Percentiles rank a stretch among this genome's conserved stretches.
These are phyloP conservation scores for Varanus salvator DNA, from an alignment of 2,113 vertebrate species.

Conservation along the genomic window DNA sequence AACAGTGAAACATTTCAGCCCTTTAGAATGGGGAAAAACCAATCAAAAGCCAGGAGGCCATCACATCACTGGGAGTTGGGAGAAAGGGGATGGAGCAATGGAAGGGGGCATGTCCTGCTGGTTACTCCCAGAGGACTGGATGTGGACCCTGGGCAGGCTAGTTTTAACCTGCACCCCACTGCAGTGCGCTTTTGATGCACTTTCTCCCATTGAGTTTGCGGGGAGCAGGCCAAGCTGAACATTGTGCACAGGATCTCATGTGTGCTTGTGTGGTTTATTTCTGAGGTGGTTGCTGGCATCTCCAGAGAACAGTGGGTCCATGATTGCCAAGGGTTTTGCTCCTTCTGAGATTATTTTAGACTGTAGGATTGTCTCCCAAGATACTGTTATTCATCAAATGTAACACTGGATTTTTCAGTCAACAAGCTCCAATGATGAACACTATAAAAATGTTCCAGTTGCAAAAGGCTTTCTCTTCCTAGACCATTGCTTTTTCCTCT, in stretches of 20 bases:
- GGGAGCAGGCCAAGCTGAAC: background rate
- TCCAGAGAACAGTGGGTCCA: background rate
- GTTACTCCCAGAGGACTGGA: no score
- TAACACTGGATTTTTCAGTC: background rate
- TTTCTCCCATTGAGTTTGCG: background rate
- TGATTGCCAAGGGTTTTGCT: background rate
- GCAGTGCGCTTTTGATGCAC: background rate
- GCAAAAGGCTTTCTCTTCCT: background rate
- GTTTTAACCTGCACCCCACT: background rate
- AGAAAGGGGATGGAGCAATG: no score
- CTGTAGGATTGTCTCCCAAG: background rate
- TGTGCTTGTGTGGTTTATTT: background rate
- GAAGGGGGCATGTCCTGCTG: no score
- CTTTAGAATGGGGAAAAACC: no score
- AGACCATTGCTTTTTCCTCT: background rate
- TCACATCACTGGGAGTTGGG: no score
- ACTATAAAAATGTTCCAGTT: background rate
- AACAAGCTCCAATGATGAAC: background rate
- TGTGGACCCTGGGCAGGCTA: no score
- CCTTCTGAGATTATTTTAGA: background rate
- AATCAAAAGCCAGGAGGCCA: no score
- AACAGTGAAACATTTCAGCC: no score
- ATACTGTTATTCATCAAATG: background rate
- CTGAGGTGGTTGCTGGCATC: background rate
- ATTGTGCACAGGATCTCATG: background rate